Percentiles rank a stretch among this genome's conserved stretches.
These are phyloP conservation scores for Hipparchia semele DNA, from an alignment of 2,888 invertebrate genomes.

Conservation along the genomic window DNA sequence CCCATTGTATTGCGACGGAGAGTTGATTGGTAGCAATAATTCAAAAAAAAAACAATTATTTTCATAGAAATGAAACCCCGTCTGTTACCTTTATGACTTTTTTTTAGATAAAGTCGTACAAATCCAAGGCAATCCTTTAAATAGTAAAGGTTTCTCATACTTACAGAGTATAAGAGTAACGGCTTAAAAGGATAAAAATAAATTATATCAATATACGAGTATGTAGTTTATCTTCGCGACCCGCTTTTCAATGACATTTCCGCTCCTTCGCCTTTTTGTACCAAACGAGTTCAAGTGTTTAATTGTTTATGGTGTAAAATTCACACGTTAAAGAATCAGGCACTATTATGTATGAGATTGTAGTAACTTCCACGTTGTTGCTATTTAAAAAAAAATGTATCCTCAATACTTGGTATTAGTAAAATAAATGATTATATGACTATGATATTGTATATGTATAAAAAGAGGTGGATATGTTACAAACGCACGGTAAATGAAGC, in stretches of 20 bases:
- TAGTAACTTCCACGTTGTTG: not conserved
- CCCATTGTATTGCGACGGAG: too few species aligned
- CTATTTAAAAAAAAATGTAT: not conserved
- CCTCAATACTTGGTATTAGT: not conserved
- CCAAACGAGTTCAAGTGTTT: slow-evolving; percentile 26
- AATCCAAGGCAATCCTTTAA: slow-evolving; percentile 17
- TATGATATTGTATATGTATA: too few species aligned
- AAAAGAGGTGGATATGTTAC: too few species aligned
- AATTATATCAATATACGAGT: not conserved
- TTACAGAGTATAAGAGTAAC: not conserved
- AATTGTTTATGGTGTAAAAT: slow-evolving; percentile 33
- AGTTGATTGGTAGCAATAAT: too few species aligned
- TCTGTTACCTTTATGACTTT: not conserved
- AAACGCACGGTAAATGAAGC: too few species aligned
- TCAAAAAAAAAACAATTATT: not conserved
- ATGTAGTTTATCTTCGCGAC: slow-evolving; percentile 30
- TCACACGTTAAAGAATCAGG: slow-evolving; percentile 29
- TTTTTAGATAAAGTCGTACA: not conserved
- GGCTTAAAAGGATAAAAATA: slow-evolving; percentile 9
- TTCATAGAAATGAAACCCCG: not conserved
- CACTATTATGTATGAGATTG: not conserved
- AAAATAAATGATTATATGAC: too few species aligned
- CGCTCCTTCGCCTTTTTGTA: slow-evolving; percentile 32
- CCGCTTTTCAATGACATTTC: slow-evolving; percentile 40
- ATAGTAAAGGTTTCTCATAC: slow-evolving; percentile 10